Evolutionary conservation across 2,888 invertebrate species (phyloP), one percentile per base, ranked within the genome.

Genomic region (Mylabris sibirica): DNA sequence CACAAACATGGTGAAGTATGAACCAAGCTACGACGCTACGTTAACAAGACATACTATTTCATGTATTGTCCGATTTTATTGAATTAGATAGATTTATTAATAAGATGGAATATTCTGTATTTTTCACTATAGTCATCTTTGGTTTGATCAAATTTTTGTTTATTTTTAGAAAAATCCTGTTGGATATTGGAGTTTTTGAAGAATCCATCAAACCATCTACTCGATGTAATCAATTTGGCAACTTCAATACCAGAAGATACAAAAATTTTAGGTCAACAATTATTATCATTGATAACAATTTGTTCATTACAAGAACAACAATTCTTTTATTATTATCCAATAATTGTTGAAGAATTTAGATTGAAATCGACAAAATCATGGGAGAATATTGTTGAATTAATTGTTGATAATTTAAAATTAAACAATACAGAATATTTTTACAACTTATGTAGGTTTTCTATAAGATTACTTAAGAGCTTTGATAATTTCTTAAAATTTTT

Each of bases 381-480:
- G 88, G 81, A 81, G 4, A 81, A 81, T 72, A 81, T 88, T 49
- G 84, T 88, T 24, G 83, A 85, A 70, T 81, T 85, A 8, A 83
- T 88, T 34, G 82, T 86, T 9, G 84, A 86, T 11, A 86, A 86
- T 80, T 81, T 89, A 38, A 86, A 85, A 73, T 85, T 86, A 59
- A 87, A 84, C 64, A 87, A 88, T 75, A 84, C 86, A 11, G 86
- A 87, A 76, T 86, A 88, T 78, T 88, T 88, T 80, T 89, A 88
- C 73, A 88, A 89, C 80, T 81, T 89, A 69, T 87, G 88, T 88
- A 79, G 80, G 76, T 68, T 11, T 22, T 8, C 1, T 53, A 22
- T 53, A 5, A 11, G 4, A 6, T 41, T 41, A n/a, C n/a, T 12
- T 12, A 14, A 12, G 5, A 1, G 4, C n/a, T 38, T 38, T 14